Percentiles rank a stretch among this genome's conserved stretches.
Evolutionary conservation across 2,113 vertebrate genomes (phyloP).

Genomic region (Myodes glareolus): DNA sequence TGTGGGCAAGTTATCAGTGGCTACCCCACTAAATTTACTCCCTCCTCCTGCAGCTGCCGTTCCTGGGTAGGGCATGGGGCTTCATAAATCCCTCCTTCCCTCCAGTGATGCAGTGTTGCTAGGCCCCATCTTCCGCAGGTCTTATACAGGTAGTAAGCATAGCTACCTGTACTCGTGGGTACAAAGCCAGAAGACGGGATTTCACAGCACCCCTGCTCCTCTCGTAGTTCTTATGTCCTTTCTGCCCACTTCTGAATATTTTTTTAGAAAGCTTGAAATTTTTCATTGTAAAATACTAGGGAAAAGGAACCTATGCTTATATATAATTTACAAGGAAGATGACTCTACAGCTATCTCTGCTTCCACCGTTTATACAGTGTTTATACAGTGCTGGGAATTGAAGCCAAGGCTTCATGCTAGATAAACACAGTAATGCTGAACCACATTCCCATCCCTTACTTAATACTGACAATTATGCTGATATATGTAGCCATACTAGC

Average conservation of each 20-base stretch:
- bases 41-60: neutral
- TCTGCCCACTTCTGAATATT: neutral
- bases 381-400: neutral
- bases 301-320: neutral
- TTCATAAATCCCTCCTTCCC: neutral
- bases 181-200: no score
- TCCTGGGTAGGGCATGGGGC: neutral
- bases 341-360: neutral
- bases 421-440: neutral
- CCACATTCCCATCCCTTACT: neutral
- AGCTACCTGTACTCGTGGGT: neutral
- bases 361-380: no score
- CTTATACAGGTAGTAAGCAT: neutral
- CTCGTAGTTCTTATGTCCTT: neutral
- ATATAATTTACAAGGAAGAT: neutral
- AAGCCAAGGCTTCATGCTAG: neutral
- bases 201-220: neutral
- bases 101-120: neutral
- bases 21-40: neutral
- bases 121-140: neutral
- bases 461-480: neutral
- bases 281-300: neutral
- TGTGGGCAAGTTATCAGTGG: neutral
- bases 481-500: neutral
- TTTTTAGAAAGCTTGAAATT: neutral